phyloP scores from a whole-genome alignment of 2,113 vertebrate genomes.

The Phasianus colchicus region DNA sequence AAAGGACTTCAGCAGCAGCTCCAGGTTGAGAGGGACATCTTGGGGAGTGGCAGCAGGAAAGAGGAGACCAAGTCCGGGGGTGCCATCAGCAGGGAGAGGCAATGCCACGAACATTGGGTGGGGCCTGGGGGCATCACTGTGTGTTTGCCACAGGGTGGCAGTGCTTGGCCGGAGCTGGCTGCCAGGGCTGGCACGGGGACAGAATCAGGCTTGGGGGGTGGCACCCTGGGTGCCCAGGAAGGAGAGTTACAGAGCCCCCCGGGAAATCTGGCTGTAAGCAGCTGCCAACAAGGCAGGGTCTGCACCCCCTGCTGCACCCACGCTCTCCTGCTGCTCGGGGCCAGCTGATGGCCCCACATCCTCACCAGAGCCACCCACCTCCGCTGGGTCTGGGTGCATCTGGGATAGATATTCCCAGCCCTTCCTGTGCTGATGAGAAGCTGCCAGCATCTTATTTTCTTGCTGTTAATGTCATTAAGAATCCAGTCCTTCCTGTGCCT shows the following conservation, averaged over 20 bases:
- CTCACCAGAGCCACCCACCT: neutral
- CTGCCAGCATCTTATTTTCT: neutral
- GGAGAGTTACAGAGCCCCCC: accelerated
- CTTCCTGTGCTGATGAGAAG: neutral
- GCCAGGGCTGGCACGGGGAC: neutral
- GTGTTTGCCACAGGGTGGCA: constrained; percentile 39
- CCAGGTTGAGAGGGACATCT: neutral
- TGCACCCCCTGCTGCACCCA: neutral
- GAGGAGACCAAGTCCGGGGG: too few relatives aligned
- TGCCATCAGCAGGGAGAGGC: neutral
- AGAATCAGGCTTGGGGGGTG: neutral
- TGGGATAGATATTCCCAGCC: neutral
- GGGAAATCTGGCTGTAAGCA: too few relatives aligned
- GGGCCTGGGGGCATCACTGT: accelerated
- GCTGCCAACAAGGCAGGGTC: neutral
- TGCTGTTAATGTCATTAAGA: neutral
- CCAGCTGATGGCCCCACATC: accelerated
- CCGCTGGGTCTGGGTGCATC: neutral
- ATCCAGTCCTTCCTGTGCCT: neutral
- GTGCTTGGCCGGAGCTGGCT: neutral
- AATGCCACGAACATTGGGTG: neutral
- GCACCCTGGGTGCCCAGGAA: neutral
- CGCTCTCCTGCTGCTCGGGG: neutral
- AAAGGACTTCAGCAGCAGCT: neutral
- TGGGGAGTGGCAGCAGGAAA: accelerated